phyloP scores from a whole-genome alignment of 2,797 vertebrate genomes.

The Poeciliopsis paucimaculata region DNA sequence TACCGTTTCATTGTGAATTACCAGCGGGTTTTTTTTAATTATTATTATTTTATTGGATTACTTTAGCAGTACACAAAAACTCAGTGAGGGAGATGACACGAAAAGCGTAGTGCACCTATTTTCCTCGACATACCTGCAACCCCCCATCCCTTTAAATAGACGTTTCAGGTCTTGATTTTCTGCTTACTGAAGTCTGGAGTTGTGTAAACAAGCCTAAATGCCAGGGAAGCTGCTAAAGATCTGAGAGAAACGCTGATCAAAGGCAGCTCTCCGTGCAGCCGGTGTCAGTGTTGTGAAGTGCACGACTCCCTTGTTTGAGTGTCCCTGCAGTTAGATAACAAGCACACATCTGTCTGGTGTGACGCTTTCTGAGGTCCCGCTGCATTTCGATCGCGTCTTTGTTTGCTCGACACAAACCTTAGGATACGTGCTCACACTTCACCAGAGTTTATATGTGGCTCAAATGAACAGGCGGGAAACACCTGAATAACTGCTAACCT shows the following conservation, averaged over 20 bases:
- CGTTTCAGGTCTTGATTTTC: constrained; percentile 49
- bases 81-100: not conserved
- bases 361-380: constrained; percentile 55
- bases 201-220: constrained; percentile 76
- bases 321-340: constrained; percentile 65
- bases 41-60: not conserved
- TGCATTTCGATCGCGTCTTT: constrained; percentile 53
- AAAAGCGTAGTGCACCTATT: constrained; percentile 13
- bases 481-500: constrained; percentile 16
- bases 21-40: too few relatives aligned
- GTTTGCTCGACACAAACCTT: constrained; percentile 71
- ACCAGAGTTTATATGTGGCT: constrained; percentile 30
- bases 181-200: constrained; percentile 54
- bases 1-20: constrained; percentile 5
- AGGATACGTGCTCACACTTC: constrained; percentile 56
- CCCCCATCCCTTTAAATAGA: constrained; percentile 27
- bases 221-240: constrained; percentile 71
- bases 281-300: constrained; percentile 50
- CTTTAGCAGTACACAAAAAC: not conserved
- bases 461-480: constrained; percentile 10
- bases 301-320: constrained; percentile 22
- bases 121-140: constrained; percentile 27
- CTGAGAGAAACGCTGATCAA: constrained; percentile 77
- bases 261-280: constrained; percentile 68
- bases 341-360: constrained; percentile 64